Evolutionary conservation across 37 sponge, comb jelly and placozoan species (phyloP).

Genomic region (Beroe ovata): DNA sequence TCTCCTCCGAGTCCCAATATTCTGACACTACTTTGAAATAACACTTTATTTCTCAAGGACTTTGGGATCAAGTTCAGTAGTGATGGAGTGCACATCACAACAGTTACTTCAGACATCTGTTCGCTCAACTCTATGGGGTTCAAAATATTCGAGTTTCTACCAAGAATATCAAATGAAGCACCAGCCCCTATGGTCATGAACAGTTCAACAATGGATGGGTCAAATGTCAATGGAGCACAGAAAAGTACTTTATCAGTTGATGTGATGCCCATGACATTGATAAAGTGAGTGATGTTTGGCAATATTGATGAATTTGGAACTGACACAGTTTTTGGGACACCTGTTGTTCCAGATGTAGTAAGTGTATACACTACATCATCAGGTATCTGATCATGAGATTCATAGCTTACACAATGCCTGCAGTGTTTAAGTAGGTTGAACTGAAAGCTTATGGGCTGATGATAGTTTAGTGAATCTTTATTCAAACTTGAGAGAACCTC

Average conservation of each 20-base stretch:
- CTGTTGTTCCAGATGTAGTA: conserved; percentile 56
- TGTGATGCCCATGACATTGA: not conserved
- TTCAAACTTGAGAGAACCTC: not conserved
- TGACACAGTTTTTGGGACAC: not conserved
- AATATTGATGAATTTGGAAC: conserved; percentile 65
- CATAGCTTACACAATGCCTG: too few relatives aligned
- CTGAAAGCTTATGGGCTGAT: too few relatives aligned
- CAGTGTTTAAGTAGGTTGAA: not conserved
- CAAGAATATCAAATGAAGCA: conserved; percentile 6
- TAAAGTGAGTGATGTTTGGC: conserved; percentile 32
- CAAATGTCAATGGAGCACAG: conserved; percentile 41
- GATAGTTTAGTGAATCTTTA: not conserved
- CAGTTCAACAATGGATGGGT: conserved; percentile 43
- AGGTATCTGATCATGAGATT: not conserved
- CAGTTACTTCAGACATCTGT: not conserved
- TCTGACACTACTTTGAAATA: not conserved
- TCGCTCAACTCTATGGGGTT: not conserved
- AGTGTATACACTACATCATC: conserved; percentile 6
- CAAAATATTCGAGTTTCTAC: not conserved
- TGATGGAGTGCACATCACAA: conserved; percentile 53
- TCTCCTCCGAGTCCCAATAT: conserved; percentile 38
- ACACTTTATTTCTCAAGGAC: not conserved
- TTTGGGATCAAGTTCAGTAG: not conserved
- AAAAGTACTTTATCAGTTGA: conserved; percentile 6
- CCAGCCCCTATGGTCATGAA: conserved; percentile 30